These are phyloP conservation scores for Dynastes maya DNA, from an alignment of 2,888 invertebrate genomes.

Conservation along the genomic window DNA sequence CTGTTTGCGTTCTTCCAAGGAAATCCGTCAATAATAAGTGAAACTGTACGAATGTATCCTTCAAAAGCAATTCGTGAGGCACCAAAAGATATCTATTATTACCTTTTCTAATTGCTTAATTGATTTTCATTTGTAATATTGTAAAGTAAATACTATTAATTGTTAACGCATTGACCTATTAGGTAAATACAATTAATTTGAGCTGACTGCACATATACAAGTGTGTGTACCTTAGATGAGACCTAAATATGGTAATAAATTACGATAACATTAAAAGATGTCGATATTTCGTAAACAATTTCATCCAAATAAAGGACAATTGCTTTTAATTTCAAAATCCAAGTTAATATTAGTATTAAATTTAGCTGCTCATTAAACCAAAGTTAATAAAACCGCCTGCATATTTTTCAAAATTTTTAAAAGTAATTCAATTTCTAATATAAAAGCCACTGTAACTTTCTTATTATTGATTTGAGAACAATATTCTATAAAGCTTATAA, in stretches of 20 bases:
- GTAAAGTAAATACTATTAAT: slow-evolving; percentile 8
- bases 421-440: too few relatives aligned
- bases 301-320: too few relatives aligned
- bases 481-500: too few relatives aligned
- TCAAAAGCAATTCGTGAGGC: neutral
- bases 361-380: too few relatives aligned
- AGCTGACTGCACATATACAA: neutral
- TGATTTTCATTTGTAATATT: slow-evolving; percentile 34
- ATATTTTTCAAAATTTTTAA: too few relatives aligned
- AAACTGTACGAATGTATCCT: slow-evolving; percentile 31
- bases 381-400: too few relatives aligned
- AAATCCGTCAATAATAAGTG: slow-evolving; percentile 8
- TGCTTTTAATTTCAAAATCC: too few relatives aligned
- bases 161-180: slow-evolving; percentile 21
- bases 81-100: slow-evolving; percentile 10
- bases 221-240: neutral
- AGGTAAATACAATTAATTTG: slow-evolving; percentile 1
- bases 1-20: slow-evolving; percentile 31
- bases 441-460: too few relatives aligned
- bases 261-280: neutral
- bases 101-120: slow-evolving; percentile 27
- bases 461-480: too few relatives aligned
- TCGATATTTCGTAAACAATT: neutral
- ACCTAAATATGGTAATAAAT: neutral
- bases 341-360: too few relatives aligned